A percentile compares a stretch with the other conserved stretches of the same genome.
These are phyloP conservation scores for Mimumesa dahlbomi DNA, from an alignment of 2,888 invertebrate genomes.

Conservation along the genomic window DNA sequence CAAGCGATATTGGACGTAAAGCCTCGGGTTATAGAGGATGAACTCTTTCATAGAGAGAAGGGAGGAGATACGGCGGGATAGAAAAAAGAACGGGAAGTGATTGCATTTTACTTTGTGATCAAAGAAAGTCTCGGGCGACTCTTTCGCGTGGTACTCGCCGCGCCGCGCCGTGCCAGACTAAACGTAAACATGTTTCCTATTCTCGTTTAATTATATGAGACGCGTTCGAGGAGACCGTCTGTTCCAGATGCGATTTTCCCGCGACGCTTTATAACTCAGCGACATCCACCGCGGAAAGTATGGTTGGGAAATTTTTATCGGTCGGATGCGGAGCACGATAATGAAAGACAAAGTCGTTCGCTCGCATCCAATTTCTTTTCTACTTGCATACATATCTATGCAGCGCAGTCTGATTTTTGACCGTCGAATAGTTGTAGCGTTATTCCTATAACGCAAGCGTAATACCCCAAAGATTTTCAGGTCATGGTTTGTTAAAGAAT, in stretches of 20 bases:
- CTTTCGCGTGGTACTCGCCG: slow-evolving; percentile 17
- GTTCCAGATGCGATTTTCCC: neutral
- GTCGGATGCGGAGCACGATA: too few relatives aligned
- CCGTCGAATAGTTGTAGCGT: too few relatives aligned
- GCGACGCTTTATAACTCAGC: too few relatives aligned
- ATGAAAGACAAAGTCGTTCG: too few relatives aligned
- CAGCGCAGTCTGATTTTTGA: too few relatives aligned
- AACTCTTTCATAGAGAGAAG: slow-evolving; percentile 51
- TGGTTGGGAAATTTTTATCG: too few relatives aligned
- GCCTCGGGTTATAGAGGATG: slow-evolving; percentile 59
- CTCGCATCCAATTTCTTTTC: too few relatives aligned
- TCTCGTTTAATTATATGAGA: slow-evolving; percentile 1
- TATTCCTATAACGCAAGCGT: too few relatives aligned
- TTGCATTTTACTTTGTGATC: slow-evolving; percentile 67
- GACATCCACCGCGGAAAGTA: too few relatives aligned
- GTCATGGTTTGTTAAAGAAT: too few relatives aligned
- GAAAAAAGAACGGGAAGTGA: slow-evolving; percentile 50
- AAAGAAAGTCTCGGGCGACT: slow-evolving; percentile 48
- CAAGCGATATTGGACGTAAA: slow-evolving; percentile 45
- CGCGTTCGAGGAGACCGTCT: neutral
- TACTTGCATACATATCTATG: too few relatives aligned
- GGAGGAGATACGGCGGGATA: slow-evolving; percentile 12
- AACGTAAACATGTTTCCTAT: slow-evolving; percentile 30
- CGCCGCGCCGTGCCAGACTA: slow-evolving; percentile 15
- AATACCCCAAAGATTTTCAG: too few relatives aligned